Evolutionary conservation across 2,888 invertebrate genomes (phyloP).

Genomic region (Aricia artaxerxes): DNA sequence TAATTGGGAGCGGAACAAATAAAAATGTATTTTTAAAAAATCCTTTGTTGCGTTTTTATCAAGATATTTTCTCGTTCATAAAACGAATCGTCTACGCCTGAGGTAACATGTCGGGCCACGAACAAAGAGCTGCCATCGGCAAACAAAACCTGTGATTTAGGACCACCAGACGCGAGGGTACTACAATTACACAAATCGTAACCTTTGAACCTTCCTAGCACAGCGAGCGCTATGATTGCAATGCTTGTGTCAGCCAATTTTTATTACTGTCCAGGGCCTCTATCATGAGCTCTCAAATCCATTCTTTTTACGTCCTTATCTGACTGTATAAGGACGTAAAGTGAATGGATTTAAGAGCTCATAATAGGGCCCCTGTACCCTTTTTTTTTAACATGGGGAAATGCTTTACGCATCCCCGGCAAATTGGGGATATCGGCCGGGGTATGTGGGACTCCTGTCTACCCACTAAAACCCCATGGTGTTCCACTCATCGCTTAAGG

Average conservation of each 20-base stretch:
- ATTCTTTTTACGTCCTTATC: no score
- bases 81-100: constrained; percentile 38
- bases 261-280: not conserved
- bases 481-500: no score
- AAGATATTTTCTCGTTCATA: constrained; percentile 40
- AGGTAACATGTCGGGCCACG: constrained; percentile 38
- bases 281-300: no score
- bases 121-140: constrained; percentile 63
- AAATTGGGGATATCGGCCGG: no score
- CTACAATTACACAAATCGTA: constrained; percentile 26
- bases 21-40: constrained; percentile 25
- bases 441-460: no score
- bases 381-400: no score
- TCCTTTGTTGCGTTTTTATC: constrained; percentile 38
- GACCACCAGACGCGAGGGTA: constrained; percentile 58
- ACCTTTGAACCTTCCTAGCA: constrained; percentile 7
- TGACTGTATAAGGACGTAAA: no score
- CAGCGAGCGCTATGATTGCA: constrained; percentile 1
- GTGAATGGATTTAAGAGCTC: no score
- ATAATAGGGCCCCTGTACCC: no score
- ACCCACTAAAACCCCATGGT: no score
- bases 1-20: constrained; percentile 27
- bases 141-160: constrained; percentile 69
- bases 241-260: not conserved
- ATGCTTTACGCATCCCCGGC: no score